A percentile compares a stretch with the other conserved stretches of the same genome.
Conservation (phyloP, 2,797 vertebrate genomes). For the Thripadectes ignobilis region DNA sequence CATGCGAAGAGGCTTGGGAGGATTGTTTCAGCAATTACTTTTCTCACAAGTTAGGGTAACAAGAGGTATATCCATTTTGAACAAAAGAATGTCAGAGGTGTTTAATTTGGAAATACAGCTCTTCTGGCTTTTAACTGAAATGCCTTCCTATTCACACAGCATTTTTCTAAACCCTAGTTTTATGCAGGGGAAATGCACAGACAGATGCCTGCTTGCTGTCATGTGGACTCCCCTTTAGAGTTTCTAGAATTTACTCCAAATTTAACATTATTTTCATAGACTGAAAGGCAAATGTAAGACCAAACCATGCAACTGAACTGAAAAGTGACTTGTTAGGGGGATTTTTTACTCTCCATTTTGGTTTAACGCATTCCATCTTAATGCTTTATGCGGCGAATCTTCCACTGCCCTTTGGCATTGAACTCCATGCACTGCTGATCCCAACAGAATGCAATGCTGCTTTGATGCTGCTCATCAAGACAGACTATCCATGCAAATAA, state of each 20-base stretch:
- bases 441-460: not conserved
- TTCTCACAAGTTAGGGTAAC: not conserved
- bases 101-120: not conserved
- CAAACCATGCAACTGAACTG: not conserved
- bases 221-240: rapidly evolving
- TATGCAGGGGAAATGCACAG: not conserved
- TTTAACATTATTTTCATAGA: not conserved
- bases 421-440: not conserved
- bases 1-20: not conserved
- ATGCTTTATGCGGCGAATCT: not conserved
- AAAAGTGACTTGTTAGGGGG: rapidly evolving
- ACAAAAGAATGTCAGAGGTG: not conserved
- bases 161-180: not conserved
- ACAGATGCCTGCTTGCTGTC: not conserved
- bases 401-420: not conserved
- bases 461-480: not conserved
- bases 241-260: not conserved
- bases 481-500: not conserved
- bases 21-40: not conserved
- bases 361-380: not conserved
- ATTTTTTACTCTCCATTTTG: not conserved
- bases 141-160: not conserved
- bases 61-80: not conserved
- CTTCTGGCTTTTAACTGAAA: not conserved
- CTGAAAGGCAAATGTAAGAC: not conserved